Base-by-base conservation (phyloP, 2,113 vertebrate genomes). In the Talpa occidentalis region DNA sequence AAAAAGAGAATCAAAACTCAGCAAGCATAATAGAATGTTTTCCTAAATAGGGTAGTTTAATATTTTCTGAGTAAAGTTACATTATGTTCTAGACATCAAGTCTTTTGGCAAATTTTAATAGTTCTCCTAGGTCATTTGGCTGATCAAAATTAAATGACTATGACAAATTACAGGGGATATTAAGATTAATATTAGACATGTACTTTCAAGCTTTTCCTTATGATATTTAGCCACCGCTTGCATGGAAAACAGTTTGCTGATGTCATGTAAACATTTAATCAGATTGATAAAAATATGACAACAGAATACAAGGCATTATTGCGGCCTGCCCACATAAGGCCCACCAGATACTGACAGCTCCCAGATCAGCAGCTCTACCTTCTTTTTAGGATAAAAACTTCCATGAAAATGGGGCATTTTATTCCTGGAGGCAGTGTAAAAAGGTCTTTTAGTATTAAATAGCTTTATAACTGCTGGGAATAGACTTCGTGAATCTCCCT, bases 1-100 rank as follows among this genome's bases (percentile, higher is more conserved):
- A 98, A 98, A 98, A 97, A 97, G 95, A 97, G 93, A 98, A 98
- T 72, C 98, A 91, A 97, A 96, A 0, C 66, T 96, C 92, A 94
- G 92, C 97, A 97, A 97, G 72, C 87, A 95, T 60, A 91, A 92
- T 72, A n/a, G 44, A 88, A 91, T 97, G 59, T 88, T 92, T 93
- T 89, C 95, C 92, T 95, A 90, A 64, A 60, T 30, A 96, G 69
- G 74, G 49, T 35, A 73, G 60, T 66, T 73, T 26, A 24, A 8
- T 95, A 94, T 83, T 96, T 96, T 97, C 84, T 96, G 80, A 80
- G 76, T 95, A 97, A 96, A 97, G 93, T 90, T 73, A 97, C 91
- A 42, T 94, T 93, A 82, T 78, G 73, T 88, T 70, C 87, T 80
- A 89, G 12, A 80, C 89, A 90, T 95, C 93, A 92, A 96, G 77